A percentile compares a stretch with the other conserved stretches of the same genome.
Evolutionary conservation across 2,113 vertebrate species (phyloP).

Genomic region (Erpornis zantholeuca): DNA sequence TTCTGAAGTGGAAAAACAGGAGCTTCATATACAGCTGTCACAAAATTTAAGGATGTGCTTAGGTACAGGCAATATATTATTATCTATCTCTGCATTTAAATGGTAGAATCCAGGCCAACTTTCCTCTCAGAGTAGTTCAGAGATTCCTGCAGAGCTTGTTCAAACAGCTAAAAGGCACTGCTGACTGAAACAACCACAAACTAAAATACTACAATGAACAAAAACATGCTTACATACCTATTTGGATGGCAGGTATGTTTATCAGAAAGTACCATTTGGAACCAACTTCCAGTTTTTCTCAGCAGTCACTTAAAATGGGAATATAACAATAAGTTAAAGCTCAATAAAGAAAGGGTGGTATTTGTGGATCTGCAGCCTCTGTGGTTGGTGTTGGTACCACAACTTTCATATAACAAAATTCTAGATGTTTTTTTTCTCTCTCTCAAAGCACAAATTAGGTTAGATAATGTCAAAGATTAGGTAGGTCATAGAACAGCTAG

Average conservation of each 20-base stretch:
- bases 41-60: background rate
- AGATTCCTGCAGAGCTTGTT: background rate
- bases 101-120: background rate
- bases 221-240: background rate
- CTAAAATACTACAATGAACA: background rate
- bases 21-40: background rate
- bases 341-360: background rate
- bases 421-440: background rate
- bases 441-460: background rate
- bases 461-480: background rate
- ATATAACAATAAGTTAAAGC: background rate
- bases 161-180: background rate
- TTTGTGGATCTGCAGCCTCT: background rate
- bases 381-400: background rate
- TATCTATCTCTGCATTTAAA: background rate
- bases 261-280: background rate
- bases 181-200: background rate
- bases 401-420: background rate
- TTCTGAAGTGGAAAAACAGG: background rate
- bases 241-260: background rate
- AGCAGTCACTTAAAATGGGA: background rate
- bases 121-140: background rate
- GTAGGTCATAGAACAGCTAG: background rate
- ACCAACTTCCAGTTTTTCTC: background rate
- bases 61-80: background rate